Percentiles rank a stretch among this genome's conserved stretches.
Conservation (phyloP, 2,113 vertebrate species). For the Dicaeum eximium region DNA sequence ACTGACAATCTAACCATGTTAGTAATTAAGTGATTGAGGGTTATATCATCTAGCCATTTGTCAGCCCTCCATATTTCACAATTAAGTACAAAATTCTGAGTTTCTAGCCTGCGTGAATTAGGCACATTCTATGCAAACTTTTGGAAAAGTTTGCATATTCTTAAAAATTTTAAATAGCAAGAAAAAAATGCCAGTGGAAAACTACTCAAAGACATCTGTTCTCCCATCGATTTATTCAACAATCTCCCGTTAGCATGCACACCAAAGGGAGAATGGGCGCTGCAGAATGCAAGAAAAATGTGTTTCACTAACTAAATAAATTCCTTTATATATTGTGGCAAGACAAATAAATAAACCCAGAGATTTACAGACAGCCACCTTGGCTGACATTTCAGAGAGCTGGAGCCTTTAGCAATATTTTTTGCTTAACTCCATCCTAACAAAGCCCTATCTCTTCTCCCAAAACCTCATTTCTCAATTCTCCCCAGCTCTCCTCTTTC, state of each 20-base stretch:
- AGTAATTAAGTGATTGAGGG: conserved; percentile 13
- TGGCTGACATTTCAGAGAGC: conserved; percentile 61
- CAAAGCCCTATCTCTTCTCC: conserved; percentile 37
- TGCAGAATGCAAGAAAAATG: conserved; percentile 57
- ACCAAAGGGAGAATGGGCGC: conserved; percentile 27
- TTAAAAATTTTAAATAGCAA: neutral
- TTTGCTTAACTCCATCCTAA: conserved; percentile 54
- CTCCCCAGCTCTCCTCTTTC: conserved; percentile 17
- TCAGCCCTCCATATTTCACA: neutral
- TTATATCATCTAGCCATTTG: neutral
- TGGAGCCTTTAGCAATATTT: conserved; percentile 44
- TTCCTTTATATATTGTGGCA: conserved; percentile 63
- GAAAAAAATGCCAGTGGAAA: conserved; percentile 17
- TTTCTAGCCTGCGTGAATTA: neutral
- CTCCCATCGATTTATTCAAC: neutral
- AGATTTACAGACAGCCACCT: conserved; percentile 60
- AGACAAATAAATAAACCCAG: conserved; percentile 63
- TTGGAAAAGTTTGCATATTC: neutral
- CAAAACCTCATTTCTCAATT: conserved; percentile 42
- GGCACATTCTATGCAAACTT: neutral
- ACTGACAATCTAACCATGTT: neutral
- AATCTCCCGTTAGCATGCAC: conserved; percentile 5
- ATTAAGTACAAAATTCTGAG: neutral
- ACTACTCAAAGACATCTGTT: conserved; percentile 16
- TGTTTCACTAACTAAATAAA: conserved; percentile 55